Evolutionary conservation across 1,140 invertebrate species (phyloP).

Genomic region (Zaprionus africanus): DNA sequence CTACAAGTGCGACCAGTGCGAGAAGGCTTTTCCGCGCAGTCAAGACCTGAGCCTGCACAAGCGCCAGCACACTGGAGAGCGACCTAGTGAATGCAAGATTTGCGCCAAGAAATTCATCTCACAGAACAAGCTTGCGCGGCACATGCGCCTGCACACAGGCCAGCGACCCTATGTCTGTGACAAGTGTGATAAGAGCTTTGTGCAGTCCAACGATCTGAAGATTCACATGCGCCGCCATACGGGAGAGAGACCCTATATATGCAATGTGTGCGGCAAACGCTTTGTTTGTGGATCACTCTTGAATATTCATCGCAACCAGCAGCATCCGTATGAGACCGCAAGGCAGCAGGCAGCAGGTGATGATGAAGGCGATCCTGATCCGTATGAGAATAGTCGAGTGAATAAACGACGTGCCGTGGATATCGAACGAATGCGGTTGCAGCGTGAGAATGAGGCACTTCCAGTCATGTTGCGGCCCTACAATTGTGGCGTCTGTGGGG

Average conservation of each 20-base stretch:
- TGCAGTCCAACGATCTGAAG: slow-evolving; percentile 86
- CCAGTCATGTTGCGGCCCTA: slow-evolving; percentile 80
- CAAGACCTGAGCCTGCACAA: slow-evolving; percentile 84
- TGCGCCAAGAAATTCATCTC: slow-evolving; percentile 85
- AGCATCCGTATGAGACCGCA: slow-evolving; percentile 39
- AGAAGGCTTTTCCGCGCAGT: slow-evolving; percentile 70
- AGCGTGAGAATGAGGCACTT: slow-evolving; percentile 19
- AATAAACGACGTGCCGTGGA: slow-evolving; percentile 56
- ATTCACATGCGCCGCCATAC: slow-evolving; percentile 86
- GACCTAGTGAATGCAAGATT: slow-evolving; percentile 86
- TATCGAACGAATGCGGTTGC: slow-evolving; percentile 54
- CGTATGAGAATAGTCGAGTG: slow-evolving; percentile 55
- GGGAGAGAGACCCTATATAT: slow-evolving; percentile 85
- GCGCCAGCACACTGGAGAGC: slow-evolving; percentile 86
- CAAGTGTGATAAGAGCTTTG: slow-evolving; percentile 86
- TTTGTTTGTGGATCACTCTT: slow-evolving; percentile 73
- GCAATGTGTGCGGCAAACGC: slow-evolving; percentile 61
- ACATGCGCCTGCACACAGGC: slow-evolving; percentile 87
- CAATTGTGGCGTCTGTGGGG: slow-evolving; percentile 70
- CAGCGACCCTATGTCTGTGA: slow-evolving; percentile 86
- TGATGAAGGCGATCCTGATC: slow-evolving; percentile 29
- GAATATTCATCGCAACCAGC: slow-evolving; percentile 65
- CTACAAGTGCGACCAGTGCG: slow-evolving; percentile 71
- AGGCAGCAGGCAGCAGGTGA: not conserved
- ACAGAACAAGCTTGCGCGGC: slow-evolving; percentile 86